phyloP scores from a whole-genome alignment of 1,140 invertebrate species.

The Brachionus koreanus region DNA sequence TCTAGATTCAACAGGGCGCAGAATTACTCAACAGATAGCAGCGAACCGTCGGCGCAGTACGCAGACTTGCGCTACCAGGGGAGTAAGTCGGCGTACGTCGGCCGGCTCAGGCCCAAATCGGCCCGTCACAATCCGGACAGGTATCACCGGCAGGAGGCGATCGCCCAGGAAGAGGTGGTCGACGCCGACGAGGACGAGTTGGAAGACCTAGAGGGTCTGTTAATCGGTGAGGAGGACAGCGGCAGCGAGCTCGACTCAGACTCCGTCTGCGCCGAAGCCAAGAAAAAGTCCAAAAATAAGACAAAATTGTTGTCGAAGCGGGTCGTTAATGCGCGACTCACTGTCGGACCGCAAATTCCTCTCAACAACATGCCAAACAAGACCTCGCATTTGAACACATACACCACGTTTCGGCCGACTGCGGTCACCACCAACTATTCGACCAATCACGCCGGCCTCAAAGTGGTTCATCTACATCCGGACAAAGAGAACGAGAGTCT shows the following conservation, averaged over 20 bases:
- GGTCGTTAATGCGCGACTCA: background rate
- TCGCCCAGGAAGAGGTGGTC: background rate
- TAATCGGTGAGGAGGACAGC: constrained; percentile 26
- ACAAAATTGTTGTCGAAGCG: constrained; percentile 24
- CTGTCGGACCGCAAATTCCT: background rate
- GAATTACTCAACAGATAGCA: background rate
- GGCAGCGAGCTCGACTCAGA: constrained; percentile 13
- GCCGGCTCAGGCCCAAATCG: background rate
- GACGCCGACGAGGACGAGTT: constrained; percentile 6
- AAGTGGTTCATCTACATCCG: constrained; percentile 12
- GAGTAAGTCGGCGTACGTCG: constrained; percentile 28
- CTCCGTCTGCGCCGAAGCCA: background rate
- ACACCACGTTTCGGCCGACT: constrained; percentile 41
- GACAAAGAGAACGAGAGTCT: background rate
- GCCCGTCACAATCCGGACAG: constrained; percentile 16
- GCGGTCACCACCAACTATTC: constrained; percentile 40
- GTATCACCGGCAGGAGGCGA: background rate
- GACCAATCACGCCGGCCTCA: background rate
- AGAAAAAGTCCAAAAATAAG: background rate
- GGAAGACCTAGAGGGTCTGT: constrained; percentile 8
- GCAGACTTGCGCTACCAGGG: background rate
- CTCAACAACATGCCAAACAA: background rate
- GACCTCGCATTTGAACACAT: background rate
- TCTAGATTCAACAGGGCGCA: background rate
- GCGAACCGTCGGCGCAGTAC: background rate